Conservation (phyloP, 2,888 invertebrate species). For the Thyatira batis region DNA sequence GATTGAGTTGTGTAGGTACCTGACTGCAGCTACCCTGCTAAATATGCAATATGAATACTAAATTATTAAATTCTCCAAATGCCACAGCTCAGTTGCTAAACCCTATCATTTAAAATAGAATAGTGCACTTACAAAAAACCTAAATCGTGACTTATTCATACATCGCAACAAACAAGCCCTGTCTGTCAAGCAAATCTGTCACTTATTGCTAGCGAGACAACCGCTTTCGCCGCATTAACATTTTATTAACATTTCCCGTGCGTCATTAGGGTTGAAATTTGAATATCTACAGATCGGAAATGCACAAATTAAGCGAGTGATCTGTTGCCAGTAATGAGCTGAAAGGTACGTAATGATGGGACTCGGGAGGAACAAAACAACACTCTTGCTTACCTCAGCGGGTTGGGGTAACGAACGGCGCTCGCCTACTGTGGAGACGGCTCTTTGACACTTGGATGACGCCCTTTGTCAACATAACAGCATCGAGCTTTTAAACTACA, state of each 20-base stretch:
- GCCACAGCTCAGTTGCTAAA: slow-evolving; percentile 30
- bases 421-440: slow-evolving; percentile 40
- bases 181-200: slow-evolving; percentile 81
- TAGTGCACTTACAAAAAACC: slow-evolving; percentile 59
- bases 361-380: slow-evolving; percentile 71
- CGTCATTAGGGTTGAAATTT: slow-evolving; percentile 80
- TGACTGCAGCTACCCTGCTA: not conserved
- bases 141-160: slow-evolving; percentile 78
- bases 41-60: slow-evolving; percentile 14
- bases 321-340: slow-evolving; percentile 79
- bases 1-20: not conserved
- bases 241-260: slow-evolving; percentile 80
- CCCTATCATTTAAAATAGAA: slow-evolving; percentile 33
- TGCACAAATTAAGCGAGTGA: slow-evolving; percentile 82
- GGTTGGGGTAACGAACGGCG: slow-evolving; percentile 55
- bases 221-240: slow-evolving; percentile 79
- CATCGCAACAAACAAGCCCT: slow-evolving; percentile 68
- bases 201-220: slow-evolving; percentile 70
- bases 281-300: slow-evolving; percentile 81
- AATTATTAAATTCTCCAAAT: slow-evolving; percentile 34
- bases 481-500: too few species aligned
- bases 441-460: slow-evolving; percentile 30
- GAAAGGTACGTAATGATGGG: slow-evolving; percentile 77
- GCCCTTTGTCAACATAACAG: too few species aligned
- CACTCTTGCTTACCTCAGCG: slow-evolving; percentile 73